These are phyloP conservation scores for Martes martes DNA, from an alignment of 2,113 vertebrate species.

Conservation along the genomic window DNA sequence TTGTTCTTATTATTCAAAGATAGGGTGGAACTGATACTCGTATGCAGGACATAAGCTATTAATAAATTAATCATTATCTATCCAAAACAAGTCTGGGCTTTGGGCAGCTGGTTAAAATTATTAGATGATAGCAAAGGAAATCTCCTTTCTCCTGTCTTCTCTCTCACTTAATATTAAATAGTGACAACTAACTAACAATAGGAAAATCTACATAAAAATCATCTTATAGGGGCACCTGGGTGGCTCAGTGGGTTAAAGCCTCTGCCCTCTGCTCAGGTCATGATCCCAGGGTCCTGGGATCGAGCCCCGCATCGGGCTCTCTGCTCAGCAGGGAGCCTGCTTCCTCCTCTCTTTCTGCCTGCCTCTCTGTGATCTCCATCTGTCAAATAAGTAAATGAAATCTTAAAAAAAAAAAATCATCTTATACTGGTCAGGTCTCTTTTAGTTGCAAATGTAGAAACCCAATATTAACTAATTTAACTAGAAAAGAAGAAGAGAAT, in stretches of 20 bases:
- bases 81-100: slow-evolving; percentile 21
- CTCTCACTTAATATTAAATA: background rate
- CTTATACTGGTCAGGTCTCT: background rate
- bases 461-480: background rate
- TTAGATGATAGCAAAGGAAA: background rate
- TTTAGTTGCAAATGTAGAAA: background rate
- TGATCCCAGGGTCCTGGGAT: too few species aligned
- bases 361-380: too few species aligned
- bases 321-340: too few species aligned
- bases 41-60: slow-evolving; percentile 76
- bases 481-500: background rate
- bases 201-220: background rate
- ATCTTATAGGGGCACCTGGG: background rate
- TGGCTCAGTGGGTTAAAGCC: too few species aligned
- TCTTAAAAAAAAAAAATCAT: background rate
- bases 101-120: slow-evolving; percentile 36
- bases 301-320: too few species aligned
- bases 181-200: background rate
- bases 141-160: background rate
- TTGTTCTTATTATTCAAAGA: slow-evolving; percentile 79
- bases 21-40: slow-evolving; percentile 78
- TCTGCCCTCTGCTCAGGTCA: too few species aligned
- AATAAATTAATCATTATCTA: slow-evolving; percentile 77
- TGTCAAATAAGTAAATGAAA: too few species aligned
- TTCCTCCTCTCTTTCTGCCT: too few species aligned